phyloP scores from a whole-genome alignment of 2,888 invertebrate genomes.

The Caenorhabditis doughertyi region DNA sequence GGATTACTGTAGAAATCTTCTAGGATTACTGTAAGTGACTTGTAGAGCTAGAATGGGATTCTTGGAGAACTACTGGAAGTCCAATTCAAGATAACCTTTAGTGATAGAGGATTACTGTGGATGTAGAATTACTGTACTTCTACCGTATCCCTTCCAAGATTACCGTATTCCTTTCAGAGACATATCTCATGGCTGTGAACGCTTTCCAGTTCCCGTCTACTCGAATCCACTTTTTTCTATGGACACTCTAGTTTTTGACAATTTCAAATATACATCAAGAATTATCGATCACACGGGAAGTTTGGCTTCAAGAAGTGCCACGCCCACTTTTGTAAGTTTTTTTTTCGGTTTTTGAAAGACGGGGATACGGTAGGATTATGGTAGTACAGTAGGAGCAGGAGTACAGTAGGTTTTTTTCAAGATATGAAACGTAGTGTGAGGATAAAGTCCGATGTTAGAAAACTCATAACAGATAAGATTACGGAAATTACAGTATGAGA shows the following conservation, averaged over 20 bases:
- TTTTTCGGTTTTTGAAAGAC: not conserved
- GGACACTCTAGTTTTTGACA: constrained; percentile 38
- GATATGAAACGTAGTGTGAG: no score
- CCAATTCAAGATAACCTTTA: no score
- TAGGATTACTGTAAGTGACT: not conserved
- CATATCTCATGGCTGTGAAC: constrained; percentile 68
- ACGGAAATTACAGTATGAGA: no score
- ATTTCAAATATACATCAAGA: constrained; percentile 65
- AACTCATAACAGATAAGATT: no score
- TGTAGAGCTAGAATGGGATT: not conserved
- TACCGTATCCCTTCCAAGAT: no score
- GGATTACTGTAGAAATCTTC: not conserved
- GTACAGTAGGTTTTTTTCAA: no score
- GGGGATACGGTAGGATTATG: no score
- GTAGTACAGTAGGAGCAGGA: no score
- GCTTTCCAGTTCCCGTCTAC: constrained; percentile 68
- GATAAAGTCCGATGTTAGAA: no score
- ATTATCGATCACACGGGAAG: constrained; percentile 56
- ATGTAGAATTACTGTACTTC: not conserved
- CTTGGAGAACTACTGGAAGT: no score
- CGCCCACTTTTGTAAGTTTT: constrained; percentile 48
- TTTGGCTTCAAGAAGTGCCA: constrained; percentile 23
- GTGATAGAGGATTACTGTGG: no score
- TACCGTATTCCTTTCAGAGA: constrained; percentile 68
- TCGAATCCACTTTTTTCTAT: constrained; percentile 37